Evolutionary conservation across 35 echinoderm and acorn worm genomes (phyloP).

Genomic region (Amphiura filiformis): DNA sequence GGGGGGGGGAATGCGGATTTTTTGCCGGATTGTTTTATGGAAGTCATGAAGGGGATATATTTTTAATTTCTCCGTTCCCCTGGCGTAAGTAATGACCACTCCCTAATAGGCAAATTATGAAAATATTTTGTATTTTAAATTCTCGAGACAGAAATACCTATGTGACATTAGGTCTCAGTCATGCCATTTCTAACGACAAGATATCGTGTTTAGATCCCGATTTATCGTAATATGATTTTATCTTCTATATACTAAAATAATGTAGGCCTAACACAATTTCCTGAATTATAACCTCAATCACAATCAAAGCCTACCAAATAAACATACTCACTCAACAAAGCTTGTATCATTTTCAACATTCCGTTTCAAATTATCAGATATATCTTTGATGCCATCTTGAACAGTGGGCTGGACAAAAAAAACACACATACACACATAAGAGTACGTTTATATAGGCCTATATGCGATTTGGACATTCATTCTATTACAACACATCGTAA

Average conservation of each 20-base stretch:
- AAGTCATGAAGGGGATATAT: no score
- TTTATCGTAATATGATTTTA: background rate
- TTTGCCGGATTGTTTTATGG: no score
- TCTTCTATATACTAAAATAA: no score
- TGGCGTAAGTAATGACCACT: no score
- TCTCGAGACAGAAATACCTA: background rate
- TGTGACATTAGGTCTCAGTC: background rate
- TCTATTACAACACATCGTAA: background rate
- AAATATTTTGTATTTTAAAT: no score
- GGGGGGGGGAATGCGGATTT: no score
- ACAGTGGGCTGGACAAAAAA: background rate
- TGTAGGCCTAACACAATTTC: no score
- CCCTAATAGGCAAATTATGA: no score
- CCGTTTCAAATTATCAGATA: background rate
- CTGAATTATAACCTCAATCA: no score
- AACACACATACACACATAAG: background rate
- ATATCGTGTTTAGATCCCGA: no score
- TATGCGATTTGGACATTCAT: background rate
- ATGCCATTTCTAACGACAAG: background rate
- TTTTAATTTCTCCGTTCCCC: no score
- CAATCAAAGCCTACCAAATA: no score
- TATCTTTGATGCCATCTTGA: background rate
- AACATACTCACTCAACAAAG: constrained; percentile 21
- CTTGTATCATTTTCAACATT: background rate
- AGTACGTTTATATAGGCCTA: background rate